Conservation (phyloP, 2,113 vertebrate species). For the Psilopogon haemacephalus region DNA sequence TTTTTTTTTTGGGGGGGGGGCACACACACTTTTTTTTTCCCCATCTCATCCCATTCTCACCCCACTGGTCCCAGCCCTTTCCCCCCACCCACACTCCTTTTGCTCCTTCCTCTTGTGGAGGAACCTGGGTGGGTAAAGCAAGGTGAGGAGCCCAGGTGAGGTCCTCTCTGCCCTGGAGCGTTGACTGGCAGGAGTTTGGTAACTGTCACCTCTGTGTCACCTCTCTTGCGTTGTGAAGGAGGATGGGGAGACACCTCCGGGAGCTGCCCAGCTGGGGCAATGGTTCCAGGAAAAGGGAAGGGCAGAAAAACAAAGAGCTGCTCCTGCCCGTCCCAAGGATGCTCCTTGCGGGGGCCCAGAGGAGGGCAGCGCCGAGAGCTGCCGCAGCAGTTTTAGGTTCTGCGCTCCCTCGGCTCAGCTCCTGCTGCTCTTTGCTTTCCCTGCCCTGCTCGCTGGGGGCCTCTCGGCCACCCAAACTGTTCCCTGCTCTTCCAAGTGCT, state of each 20-base stretch:
- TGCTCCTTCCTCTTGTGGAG: background rate
- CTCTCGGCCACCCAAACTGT: background rate
- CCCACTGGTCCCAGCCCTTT: rapidly evolving
- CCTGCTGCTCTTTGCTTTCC: background rate
- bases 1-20: no score
- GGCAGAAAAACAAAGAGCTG: background rate
- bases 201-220: background rate
- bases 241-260: background rate
- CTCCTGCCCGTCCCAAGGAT: background rate
- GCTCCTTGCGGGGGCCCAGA: rapidly evolving
- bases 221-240: rapidly evolving
- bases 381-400: background rate
- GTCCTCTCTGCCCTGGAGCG: background rate
- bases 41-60: background rate
- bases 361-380: background rate
- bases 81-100: no score
- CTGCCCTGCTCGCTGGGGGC: rapidly evolving
- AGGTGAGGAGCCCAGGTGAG: rapidly evolving
- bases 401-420: background rate
- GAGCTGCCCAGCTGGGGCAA: background rate
- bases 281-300: background rate
- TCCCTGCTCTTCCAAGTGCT: background rate
- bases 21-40: no score
- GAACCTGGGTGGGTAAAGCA: background rate
- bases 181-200: rapidly evolving